phyloP scores from a whole-genome alignment of 2,113 vertebrate species.

The Bos taurus region ARS-UCD2.0 NC_037350.1:47922501-47923000 shows the following conservation, averaged over 20 bases:
- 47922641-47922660: not conserved
- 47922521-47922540: not conserved
- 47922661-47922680: not conserved
- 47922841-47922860: not conserved
- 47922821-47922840: not conserved
- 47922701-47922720: not conserved
- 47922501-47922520: not conserved
- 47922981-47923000: not conserved
- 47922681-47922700: not conserved
- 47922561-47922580: not conserved
- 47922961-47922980: not conserved
- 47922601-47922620: not conserved
- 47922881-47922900: not conserved
- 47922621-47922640: not conserved
- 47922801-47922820: not conserved
- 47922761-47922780: not conserved
- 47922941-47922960: not conserved
- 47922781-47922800: not conserved
- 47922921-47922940: not conserved
- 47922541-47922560: not conserved
- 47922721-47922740: not conserved
- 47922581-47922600: not conserved
- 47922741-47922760: not conserved
- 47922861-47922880: not conserved
- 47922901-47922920: not conserved